Evolutionary conservation across 2,888 invertebrate species (phyloP).

Genomic region (Yponomeuta plumbellus): DNA sequence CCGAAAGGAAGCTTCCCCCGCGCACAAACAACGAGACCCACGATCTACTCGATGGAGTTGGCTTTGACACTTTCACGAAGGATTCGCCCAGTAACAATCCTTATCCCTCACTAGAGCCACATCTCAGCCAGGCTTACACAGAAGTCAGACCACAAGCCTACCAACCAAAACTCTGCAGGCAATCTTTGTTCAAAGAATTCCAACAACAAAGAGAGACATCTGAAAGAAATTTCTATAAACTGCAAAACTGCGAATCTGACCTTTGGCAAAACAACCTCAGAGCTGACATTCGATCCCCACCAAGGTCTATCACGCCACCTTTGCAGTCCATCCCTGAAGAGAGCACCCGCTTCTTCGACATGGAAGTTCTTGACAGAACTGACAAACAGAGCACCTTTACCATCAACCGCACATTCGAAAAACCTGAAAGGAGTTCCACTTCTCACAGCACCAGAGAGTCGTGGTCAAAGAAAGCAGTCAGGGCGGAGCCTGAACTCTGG

Average conservation of each 20-base stretch:
- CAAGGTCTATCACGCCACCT: constrained; percentile 56
- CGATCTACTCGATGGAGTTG: constrained; percentile 51
- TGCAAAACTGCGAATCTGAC: constrained; percentile 41
- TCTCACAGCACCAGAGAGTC: constrained; percentile 39
- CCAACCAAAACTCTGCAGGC: constrained; percentile 53
- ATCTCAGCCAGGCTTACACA: background rate
- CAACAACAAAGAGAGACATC: constrained; percentile 40
- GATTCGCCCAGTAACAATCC: constrained; percentile 51
- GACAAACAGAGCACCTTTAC: constrained; percentile 56
- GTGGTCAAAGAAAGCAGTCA: constrained; percentile 61
- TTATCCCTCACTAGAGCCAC: constrained; percentile 7
- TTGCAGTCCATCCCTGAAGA: constrained; percentile 72
- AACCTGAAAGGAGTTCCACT: constrained; percentile 34
- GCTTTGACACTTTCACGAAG: constrained; percentile 73
- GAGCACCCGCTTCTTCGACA: constrained; percentile 51
- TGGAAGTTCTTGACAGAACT: constrained; percentile 48
- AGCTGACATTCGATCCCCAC: constrained; percentile 48
- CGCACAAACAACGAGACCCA: constrained; percentile 54
- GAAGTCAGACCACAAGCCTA: constrained; percentile 37
- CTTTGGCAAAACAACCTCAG: constrained; percentile 54
- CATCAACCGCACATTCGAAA: constrained; percentile 63
- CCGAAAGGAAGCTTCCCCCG: constrained; percentile 57
- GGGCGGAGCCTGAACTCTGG: constrained; percentile 56
- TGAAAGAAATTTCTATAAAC: constrained; percentile 37
- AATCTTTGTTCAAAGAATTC: constrained; percentile 58